Percentiles rank a stretch among this genome's conserved stretches.
Conservation (phyloP, 1,140 invertebrate genomes). For the Microplitis mediator region DNA sequence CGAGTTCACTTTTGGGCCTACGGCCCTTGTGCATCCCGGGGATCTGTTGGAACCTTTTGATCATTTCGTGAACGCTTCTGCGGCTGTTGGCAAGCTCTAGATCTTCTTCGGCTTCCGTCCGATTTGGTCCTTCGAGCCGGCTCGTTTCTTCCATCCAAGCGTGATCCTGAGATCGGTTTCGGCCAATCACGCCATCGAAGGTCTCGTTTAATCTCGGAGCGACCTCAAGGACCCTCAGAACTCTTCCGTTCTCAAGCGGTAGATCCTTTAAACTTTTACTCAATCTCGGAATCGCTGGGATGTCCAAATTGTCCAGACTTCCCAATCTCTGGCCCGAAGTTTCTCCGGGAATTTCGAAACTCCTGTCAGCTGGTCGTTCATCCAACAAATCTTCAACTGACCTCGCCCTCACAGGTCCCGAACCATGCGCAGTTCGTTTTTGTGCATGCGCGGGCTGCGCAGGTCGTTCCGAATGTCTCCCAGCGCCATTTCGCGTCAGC, state of each 20-base stretch:
- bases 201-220: slow-evolving; percentile 48
- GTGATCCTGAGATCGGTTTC: slow-evolving; percentile 39
- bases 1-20: slow-evolving; percentile 41
- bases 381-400: slow-evolving; percentile 54
- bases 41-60: slow-evolving; percentile 53
- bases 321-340: slow-evolving; percentile 42
- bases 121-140: not conserved
- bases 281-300: slow-evolving; percentile 56
- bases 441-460: slow-evolving; percentile 31
- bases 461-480: slow-evolving; percentile 66
- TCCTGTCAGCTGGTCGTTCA: slow-evolving; percentile 52
- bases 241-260: slow-evolving; percentile 37
- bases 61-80: slow-evolving; percentile 54
- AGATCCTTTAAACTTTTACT: slow-evolving; percentile 50
- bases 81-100: slow-evolving; percentile 36
- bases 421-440: not conserved
- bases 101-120: not conserved
- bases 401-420: slow-evolving; percentile 41
- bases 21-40: slow-evolving; percentile 50
- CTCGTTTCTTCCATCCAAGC: not conserved
- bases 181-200: slow-evolving; percentile 46
- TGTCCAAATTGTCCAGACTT: slow-evolving; percentile 66
- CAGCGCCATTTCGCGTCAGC: slow-evolving; percentile 66
- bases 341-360: slow-evolving; percentile 47
- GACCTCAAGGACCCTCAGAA: slow-evolving; percentile 39